Percentiles rank a stretch among this genome's conserved stretches.
phyloP scores from a whole-genome alignment of 2,797 vertebrate genomes.

The Helarctos malayanus region DNA sequence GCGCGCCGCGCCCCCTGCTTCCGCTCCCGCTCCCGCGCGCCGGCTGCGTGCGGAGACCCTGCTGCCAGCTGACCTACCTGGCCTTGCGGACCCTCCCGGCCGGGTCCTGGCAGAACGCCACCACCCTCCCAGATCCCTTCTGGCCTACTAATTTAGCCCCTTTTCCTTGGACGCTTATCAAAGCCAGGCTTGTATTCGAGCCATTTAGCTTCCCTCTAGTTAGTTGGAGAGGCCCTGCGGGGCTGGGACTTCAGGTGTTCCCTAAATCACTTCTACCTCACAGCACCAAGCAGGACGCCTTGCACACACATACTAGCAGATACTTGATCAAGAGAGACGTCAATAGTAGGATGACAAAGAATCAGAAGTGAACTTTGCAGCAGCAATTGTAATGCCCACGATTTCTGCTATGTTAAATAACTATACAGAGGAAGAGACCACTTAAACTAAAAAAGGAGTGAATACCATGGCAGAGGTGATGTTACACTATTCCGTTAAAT shows the following conservation, averaged over 20 bases:
- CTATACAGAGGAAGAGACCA: neutral
- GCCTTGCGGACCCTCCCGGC: accelerated
- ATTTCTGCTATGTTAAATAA: neutral
- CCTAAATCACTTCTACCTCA: neutral
- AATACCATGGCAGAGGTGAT: neutral
- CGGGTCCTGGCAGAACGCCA: accelerated
- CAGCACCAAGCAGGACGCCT: neutral
- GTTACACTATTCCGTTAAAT: neutral
- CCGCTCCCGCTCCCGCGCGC: accelerated
- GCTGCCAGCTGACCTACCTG: accelerated
- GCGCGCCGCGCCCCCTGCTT: no score
- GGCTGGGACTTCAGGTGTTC: neutral
- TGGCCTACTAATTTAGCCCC: no score
- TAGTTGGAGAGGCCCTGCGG: neutral
- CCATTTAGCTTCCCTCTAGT: neutral
- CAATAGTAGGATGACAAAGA: neutral
- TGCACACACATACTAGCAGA: neutral
- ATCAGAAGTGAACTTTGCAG: neutral
- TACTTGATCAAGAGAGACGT: neutral
- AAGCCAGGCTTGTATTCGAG: neutral
- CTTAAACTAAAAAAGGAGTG: neutral
- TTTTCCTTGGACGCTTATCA: neutral
- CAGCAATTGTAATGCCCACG: neutral
- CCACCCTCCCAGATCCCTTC: no score
- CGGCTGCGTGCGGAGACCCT: accelerated